phyloP scores from a whole-genome alignment of 2,888 invertebrate species.

The Hirtodrosophila histrioides region DNA sequence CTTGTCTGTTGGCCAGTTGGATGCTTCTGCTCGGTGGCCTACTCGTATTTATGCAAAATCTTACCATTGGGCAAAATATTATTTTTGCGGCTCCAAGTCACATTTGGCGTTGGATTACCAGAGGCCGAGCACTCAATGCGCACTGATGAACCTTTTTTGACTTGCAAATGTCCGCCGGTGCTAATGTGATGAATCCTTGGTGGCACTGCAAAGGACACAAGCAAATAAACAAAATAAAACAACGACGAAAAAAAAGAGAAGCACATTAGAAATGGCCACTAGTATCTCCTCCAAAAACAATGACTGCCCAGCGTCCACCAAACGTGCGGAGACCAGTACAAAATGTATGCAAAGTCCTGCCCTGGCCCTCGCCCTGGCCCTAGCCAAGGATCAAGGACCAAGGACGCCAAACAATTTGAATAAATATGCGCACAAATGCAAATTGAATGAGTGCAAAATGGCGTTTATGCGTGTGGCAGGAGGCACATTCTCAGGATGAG shows the following conservation, averaged over 20 bases:
- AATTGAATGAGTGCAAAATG: constrained; percentile 79
- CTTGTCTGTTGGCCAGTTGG: constrained; percentile 28
- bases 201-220: constrained; percentile 85
- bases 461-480: constrained; percentile 69
- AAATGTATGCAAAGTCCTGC: constrained; percentile 77
- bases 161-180: constrained; percentile 87
- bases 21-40: constrained; percentile 29
- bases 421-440: constrained; percentile 79
- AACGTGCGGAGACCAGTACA: constrained; percentile 15
- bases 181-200: constrained; percentile 88
- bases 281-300: constrained; percentile 34
- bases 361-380: constrained; percentile 10
- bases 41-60: constrained; percentile 74
- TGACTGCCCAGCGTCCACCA: constrained; percentile 51
- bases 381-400: constrained; percentile 58
- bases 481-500: constrained; percentile 17
- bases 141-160: constrained; percentile 90
- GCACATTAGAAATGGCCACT: constrained; percentile 72
- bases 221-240: constrained; percentile 39
- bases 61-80: constrained; percentile 85
- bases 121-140: constrained; percentile 91
- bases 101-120: constrained; percentile 91
- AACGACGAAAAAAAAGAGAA: constrained; percentile 30
- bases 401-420: constrained; percentile 75
- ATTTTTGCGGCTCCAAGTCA: constrained; percentile 88